Evolutionary conservation across 2,888 invertebrate genomes (phyloP), one percentile per base, ranked within the genome.

Genomic region (Melinopterus prodromus): DNA sequence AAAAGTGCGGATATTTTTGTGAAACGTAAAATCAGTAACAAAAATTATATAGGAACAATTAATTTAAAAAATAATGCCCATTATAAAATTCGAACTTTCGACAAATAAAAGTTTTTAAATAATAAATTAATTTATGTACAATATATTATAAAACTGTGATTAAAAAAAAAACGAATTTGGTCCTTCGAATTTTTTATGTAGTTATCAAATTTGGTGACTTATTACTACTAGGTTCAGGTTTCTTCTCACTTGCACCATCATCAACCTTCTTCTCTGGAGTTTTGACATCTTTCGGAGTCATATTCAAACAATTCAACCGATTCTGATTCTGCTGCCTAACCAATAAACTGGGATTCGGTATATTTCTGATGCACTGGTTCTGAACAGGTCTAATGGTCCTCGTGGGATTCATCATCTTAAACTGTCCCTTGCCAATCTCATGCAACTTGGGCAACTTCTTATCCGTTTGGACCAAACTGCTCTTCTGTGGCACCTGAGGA

Each of bases 331-430:
- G 92, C 81, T 92, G 90, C 83, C 91, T 90, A 70, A 92, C 90
- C 83, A 93, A 83, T 7, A 92, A 90, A 77, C 92, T 92, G 6
- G 93, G 93, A 87, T 93, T 93, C 6, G 93, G 93, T 82, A 93
- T 93, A 84, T 92, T 93, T 71, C 93, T 89, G 36, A 93, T 92
- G 26, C 91, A 92, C 80, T 92, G 92, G 85, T 93, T 93, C 86
- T 91, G 88, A 84, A 89, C 88, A 0, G 89, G 88, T 53, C 88
- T 83, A 80, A 87, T 83, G 79, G 84, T 88, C 70, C 88, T 82
- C 70, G 87, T 80, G 78, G 80, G 83, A 78, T 84, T 87, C 69
- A 85, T 81, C 76, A 88, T 84, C 74, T 88, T 81, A 81, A 88
- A 88, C 38, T 87, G 86, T n/a, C 84, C 82, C 79, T 89, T 88